These are phyloP conservation scores for Ferdinandea cuprea DNA, from an alignment of 2,888 invertebrate genomes.

Conservation along the genomic window DNA sequence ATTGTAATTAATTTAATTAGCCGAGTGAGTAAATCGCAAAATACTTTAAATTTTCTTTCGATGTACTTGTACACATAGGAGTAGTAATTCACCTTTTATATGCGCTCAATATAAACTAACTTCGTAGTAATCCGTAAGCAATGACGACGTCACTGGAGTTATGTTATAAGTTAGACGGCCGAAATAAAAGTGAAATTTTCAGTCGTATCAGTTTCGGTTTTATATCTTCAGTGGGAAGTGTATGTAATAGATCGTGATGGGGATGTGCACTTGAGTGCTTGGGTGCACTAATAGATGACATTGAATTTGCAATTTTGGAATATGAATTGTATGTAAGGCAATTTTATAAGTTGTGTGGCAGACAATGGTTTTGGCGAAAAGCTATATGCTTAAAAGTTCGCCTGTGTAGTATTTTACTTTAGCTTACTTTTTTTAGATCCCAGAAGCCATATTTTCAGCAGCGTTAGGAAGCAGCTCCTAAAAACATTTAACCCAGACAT, in stretches of 20 bases:
- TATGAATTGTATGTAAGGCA: too few species aligned
- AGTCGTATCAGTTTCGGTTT: conserved; percentile 53
- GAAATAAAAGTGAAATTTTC: conserved; percentile 65
- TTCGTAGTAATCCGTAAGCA: conserved; percentile 18
- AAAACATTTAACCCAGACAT: too few species aligned
- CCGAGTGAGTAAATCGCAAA: conserved; percentile 8
- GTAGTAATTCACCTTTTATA: conserved; percentile 34
- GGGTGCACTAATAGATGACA: conserved; percentile 1
- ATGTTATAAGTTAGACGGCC: conserved; percentile 35
- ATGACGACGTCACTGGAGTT: background rate
- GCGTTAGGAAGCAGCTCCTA: too few species aligned
- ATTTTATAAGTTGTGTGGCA: too few species aligned
- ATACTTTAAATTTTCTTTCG: too few species aligned
- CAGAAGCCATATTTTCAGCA: too few species aligned
- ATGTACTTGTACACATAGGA: too few species aligned
- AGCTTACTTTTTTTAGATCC: too few species aligned
- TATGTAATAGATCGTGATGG: conserved; percentile 26
- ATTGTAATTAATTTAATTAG: conserved; percentile 38
- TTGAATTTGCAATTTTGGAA: conserved; percentile 11
- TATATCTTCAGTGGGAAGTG: conserved; percentile 48
- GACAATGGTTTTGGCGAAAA: too few species aligned
- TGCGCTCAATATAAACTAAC: conserved; percentile 12
- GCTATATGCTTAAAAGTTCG: too few species aligned
- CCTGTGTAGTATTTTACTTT: too few species aligned
- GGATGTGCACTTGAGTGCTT: conserved; percentile 38